Conservation (phyloP, 2,113 vertebrate species). For the Larimichthys crocea region DNA sequence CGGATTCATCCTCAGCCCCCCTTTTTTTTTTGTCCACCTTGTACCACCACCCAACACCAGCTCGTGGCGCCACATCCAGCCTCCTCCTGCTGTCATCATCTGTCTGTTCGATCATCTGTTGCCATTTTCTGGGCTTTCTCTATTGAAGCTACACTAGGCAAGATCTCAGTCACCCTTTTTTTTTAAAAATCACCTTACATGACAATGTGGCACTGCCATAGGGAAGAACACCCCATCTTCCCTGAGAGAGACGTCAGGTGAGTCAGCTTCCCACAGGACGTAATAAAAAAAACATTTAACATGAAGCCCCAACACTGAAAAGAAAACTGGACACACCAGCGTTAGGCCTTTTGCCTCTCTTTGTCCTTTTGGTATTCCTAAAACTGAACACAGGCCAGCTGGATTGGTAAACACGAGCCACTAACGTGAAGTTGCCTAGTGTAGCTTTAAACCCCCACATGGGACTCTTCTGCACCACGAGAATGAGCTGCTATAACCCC, state of each 20-base stretch:
- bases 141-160: conserved; percentile 66
- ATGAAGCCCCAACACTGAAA: conserved; percentile 7
- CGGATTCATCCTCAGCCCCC: conserved; percentile 53
- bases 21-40: conserved; percentile 51
- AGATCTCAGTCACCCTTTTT: neutral
- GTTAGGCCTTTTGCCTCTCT: conserved; percentile 23
- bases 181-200: neutral
- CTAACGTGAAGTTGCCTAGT: conserved; percentile 51
- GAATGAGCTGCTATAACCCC: conserved; percentile 48
- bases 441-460: conserved; percentile 49
- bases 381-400: conserved; percentile 2
- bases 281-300: neutral
- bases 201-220: conserved; percentile 40
- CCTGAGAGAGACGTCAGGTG: neutral
- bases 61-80: conserved; percentile 44
- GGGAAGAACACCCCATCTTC: conserved; percentile 18
- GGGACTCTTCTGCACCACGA: conserved; percentile 42
- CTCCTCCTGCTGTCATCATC: conserved; percentile 18
- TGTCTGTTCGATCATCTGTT: conserved; percentile 24
- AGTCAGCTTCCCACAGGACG: neutral
- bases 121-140: conserved; percentile 42
- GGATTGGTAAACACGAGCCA: conserved; percentile 9
- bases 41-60: conserved; percentile 65
- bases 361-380: neutral
- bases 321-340: conserved; percentile 35